phyloP scores from a whole-genome alignment of 2,797 vertebrate species.

The Nasua narica region DNA sequence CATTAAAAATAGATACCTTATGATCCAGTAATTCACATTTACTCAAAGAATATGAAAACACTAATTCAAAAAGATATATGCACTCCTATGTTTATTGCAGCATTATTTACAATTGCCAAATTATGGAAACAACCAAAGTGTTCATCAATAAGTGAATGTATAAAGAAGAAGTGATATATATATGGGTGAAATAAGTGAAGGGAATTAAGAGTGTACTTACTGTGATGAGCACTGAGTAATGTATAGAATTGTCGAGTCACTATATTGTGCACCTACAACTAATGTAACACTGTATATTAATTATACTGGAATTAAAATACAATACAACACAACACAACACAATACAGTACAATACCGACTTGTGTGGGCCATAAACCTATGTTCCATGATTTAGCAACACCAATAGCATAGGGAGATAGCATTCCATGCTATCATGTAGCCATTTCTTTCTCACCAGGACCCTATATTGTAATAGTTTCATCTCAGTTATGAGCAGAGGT shows the following conservation, averaged over 20 bases:
- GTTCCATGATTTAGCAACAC: background rate
- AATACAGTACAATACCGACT: background rate
- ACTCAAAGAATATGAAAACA: background rate
- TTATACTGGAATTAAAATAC: background rate
- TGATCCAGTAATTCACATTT: background rate
- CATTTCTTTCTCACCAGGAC: background rate
- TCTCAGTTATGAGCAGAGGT: background rate
- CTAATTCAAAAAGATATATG: background rate
- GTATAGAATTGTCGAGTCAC: background rate
- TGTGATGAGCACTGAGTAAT: background rate
- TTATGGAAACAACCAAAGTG: background rate
- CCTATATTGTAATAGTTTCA: background rate
- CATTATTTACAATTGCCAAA: background rate
- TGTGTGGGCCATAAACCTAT: background rate
- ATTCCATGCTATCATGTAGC: background rate
- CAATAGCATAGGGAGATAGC: background rate
- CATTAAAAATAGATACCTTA: background rate
- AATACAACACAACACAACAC: too few relatives aligned
- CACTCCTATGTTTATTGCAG: background rate
- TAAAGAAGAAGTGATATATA: background rate
- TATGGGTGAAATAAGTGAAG: background rate
- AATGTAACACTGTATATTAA: background rate
- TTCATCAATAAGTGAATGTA: background rate
- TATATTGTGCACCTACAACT: background rate
- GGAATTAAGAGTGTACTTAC: background rate